Evolutionary conservation across 2,113 vertebrate genomes (phyloP), one percentile per base, ranked within the genome.

Genomic region (Amblyornis subalaris): DNA sequence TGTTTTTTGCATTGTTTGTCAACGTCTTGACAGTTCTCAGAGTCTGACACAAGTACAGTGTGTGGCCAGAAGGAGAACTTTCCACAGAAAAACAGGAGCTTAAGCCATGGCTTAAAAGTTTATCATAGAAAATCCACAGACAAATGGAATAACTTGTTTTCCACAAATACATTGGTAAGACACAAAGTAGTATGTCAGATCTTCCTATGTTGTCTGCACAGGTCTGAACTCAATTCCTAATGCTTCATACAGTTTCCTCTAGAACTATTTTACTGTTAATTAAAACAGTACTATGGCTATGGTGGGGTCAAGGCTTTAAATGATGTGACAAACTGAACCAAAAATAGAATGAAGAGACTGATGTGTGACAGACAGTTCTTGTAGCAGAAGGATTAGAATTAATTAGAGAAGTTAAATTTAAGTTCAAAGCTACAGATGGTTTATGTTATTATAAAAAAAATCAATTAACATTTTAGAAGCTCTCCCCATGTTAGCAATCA

Each of bases 401-500:
- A 69, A 85, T 90, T 91, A 88, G 31, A 88, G 16, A 93, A 93
- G 79, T 88, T 85, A 91, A 81, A 94, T 91, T 95, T 87, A 93
- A 94, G 73, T 94, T 94, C 66, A 91, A 87, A 91, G 74, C 54
- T 85, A 89, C 94, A 93, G 91, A 92, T 93, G 77, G 78, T 74
- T 89, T 95, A 65, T 74, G 45, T 91, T 95, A 73, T 88, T 93
- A 72, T 36, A 24, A 85, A 88, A 96, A 86, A 91, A 94, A 88
- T 85, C 57, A 92, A 70, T 95, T 93, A 90, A 58, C 57, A 66
- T 96, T 91, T 93, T 96, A 78, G 93, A 95, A 89, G 67, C 72
- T 75, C 81, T 90, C 69, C 77, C 60, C 60, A 74, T 81, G 77
- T 91, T 88, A 90, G 33, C 54, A 93, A 77, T 90, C 81, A 92